Conservation (phyloP, 2,113 vertebrate species). For the Peromyscus californicus region DNA sequence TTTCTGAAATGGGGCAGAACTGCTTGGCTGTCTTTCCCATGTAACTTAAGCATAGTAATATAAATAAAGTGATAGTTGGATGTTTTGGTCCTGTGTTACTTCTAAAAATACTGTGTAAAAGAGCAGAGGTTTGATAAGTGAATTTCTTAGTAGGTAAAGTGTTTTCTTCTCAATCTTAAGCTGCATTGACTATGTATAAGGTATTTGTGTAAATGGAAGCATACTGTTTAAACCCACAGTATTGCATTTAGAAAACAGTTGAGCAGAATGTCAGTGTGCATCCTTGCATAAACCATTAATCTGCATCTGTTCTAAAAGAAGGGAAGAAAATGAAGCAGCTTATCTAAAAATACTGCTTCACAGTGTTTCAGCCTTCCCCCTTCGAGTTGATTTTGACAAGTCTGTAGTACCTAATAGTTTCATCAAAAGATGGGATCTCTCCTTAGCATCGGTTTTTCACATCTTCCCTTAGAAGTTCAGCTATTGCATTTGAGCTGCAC, state of each 20-base stretch:
- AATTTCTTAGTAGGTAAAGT: slow-evolving; percentile 78
- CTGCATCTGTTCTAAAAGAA: slow-evolving; percentile 83
- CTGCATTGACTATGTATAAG: slow-evolving; percentile 81
- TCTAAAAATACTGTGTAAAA: slow-evolving; percentile 83
- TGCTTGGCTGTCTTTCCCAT: slow-evolving; percentile 87
- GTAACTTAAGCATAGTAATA: slow-evolving; percentile 90
- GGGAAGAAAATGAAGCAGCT: slow-evolving; percentile 75
- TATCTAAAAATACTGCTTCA: slow-evolving; percentile 86
- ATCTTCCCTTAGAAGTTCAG: slow-evolving; percentile 50
- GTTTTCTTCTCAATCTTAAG: slow-evolving; percentile 74
- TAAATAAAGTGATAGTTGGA: slow-evolving; percentile 88
- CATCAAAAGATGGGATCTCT: slow-evolving; percentile 75
- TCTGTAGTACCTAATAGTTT: slow-evolving; percentile 64
- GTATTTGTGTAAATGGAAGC: slow-evolving; percentile 81
- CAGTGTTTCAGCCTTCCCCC: slow-evolving; percentile 49
- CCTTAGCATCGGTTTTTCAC: slow-evolving; percentile 57
- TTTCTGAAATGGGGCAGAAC: slow-evolving; percentile 87
- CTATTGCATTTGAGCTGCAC: slow-evolving; percentile 56
- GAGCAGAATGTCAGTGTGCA: slow-evolving; percentile 83
- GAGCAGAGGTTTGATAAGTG: slow-evolving; percentile 81
- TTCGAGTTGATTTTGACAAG: slow-evolving; percentile 60
- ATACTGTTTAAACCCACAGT: slow-evolving; percentile 81
- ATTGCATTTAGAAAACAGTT: slow-evolving; percentile 85
- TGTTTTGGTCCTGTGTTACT: slow-evolving; percentile 88
- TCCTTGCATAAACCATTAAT: slow-evolving; percentile 83